Evolutionary conservation across 2,797 vertebrate genomes (phyloP).

Genomic region (Diplodus puntazzo): DNA sequence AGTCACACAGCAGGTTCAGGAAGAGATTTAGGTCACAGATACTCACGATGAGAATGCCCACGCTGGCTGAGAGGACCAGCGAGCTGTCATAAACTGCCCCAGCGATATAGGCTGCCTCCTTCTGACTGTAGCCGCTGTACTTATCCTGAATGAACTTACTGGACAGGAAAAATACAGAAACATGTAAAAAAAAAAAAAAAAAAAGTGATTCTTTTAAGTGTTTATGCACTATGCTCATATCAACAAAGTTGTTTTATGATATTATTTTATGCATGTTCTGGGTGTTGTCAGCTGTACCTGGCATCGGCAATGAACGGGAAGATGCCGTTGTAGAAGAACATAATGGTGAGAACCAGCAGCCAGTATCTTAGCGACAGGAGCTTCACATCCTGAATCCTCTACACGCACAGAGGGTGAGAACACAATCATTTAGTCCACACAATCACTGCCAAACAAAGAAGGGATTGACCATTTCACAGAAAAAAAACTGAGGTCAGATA

Average conservation of each 20-base stretch:
- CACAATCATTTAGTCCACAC: neutral
- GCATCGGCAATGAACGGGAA: slow-evolving; percentile 90
- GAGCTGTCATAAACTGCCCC: slow-evolving; percentile 89
- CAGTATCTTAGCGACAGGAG: slow-evolving; percentile 85
- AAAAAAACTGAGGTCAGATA: neutral
- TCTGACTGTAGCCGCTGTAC: slow-evolving; percentile 87
- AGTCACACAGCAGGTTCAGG: neutral
- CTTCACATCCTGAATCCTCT: slow-evolving; percentile 86
- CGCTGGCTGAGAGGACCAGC: slow-evolving; percentile 85
- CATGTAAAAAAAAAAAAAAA: neutral
- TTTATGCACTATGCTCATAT: neutral
- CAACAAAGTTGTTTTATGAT: neutral
- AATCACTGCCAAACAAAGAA: neutral
- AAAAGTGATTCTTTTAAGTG: neutral
- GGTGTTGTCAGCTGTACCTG: slow-evolving; percentile 72
- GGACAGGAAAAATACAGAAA: slow-evolving; percentile 20
- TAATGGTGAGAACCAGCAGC: slow-evolving; percentile 90
- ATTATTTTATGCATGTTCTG: neutral
- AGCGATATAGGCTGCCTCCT: slow-evolving; percentile 84
- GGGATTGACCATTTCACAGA: neutral
- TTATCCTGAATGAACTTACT: slow-evolving; percentile 94
- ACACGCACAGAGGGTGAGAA: slow-evolving; percentile 18
- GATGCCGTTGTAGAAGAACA: slow-evolving; percentile 90
- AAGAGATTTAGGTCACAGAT: neutral
- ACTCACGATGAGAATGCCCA: slow-evolving; percentile 89